Evolutionary conservation across 1,140 invertebrate genomes (phyloP).

Genomic region (Drosophila malerkotliana): DNA sequence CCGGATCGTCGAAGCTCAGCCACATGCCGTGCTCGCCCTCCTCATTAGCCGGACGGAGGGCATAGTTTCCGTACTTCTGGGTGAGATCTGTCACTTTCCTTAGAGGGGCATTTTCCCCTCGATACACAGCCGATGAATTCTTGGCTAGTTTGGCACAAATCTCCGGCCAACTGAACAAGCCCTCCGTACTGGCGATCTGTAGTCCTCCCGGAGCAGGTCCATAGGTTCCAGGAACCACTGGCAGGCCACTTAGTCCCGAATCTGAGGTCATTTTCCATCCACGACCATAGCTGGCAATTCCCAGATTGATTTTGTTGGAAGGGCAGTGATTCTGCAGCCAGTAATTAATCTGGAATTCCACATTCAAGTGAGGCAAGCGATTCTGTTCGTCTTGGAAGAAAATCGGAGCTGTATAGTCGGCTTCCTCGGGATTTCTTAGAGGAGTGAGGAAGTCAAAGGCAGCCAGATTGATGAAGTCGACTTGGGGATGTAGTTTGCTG

Average conservation of each 20-base stretch:
- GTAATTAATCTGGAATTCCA: slow-evolving; percentile 87
- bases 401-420: slow-evolving; percentile 89
- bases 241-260: slow-evolving; percentile 90
- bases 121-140: slow-evolving; percentile 85
- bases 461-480: slow-evolving; percentile 92
- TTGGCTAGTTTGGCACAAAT: slow-evolving; percentile 85
- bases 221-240: slow-evolving; percentile 87
- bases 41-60: slow-evolving; percentile 88
- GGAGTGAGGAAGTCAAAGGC: slow-evolving; percentile 92
- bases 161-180: slow-evolving; percentile 88
- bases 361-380: slow-evolving; percentile 84
- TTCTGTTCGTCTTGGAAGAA: slow-evolving; percentile 85
- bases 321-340: slow-evolving; percentile 88
- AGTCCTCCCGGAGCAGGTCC: slow-evolving; percentile 87
- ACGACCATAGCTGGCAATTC: slow-evolving; percentile 92
- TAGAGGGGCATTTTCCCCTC: slow-evolving; percentile 86
- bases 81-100: slow-evolving; percentile 89
- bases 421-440: slow-evolving; percentile 89
- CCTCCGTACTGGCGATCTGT: slow-evolving; percentile 86
- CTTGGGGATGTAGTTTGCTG: slow-evolving; percentile 87
- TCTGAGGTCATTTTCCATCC: slow-evolving; percentile 91
- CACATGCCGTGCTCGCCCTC: slow-evolving; percentile 90
- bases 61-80: slow-evolving; percentile 91
- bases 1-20: slow-evolving; percentile 95
- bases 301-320: slow-evolving; percentile 91